Base-by-base conservation (phyloP, 2,888 invertebrate genomes). In the Lissonota sp. region DNA sequence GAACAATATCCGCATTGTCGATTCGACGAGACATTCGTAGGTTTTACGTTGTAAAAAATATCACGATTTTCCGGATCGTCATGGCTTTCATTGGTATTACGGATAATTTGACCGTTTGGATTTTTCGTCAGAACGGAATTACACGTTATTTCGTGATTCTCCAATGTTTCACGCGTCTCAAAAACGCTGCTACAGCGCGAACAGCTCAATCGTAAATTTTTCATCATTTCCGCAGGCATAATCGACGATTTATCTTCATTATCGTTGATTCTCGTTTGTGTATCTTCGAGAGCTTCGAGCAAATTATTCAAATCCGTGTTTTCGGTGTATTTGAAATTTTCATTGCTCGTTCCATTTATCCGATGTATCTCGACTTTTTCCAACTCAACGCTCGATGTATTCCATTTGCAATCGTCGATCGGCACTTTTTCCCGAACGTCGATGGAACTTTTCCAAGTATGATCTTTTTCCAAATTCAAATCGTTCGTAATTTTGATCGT, bases 1-100 rank as follows among this genome's bases (percentile, higher is more conserved):
- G 84, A 60, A 63, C 90, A 90, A 44, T 90, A 84, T 3, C 90
- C 90, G 74, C 90, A 90, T 69, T 83, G 83, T 71, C 86, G 80
- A 63, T 82, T 78, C 40, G 66, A 55, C 40, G 44, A 58, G 5
- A 58, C 42, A 6, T 49, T 51, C 10, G 60, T 53, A 39, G 5
- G 40, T 55, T 63, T 71, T 58, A 49, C 77, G 0, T 4, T 7
- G 16, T 74, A 69, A 6, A 75, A 51, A 60, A 42, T 12, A 10
- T 79, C 75, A 16, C 82, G 82, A 64, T 55, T 40, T n/a, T 74
- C 63, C 6, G 76, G 76, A 62, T 78, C 73, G 44, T 80, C 53
- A 58, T 63, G 6, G 49, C 8, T 37, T 4, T 44, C 67, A 14
- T 44, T 6, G 3, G 26, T 64, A n/a, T n/a, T n/a, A 58, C 14